Evolutionary conservation across 92 coral and sea anemone genomes (phyloP), one percentile per base, ranked within the genome.

Genomic region (Porites lobata): DNA sequence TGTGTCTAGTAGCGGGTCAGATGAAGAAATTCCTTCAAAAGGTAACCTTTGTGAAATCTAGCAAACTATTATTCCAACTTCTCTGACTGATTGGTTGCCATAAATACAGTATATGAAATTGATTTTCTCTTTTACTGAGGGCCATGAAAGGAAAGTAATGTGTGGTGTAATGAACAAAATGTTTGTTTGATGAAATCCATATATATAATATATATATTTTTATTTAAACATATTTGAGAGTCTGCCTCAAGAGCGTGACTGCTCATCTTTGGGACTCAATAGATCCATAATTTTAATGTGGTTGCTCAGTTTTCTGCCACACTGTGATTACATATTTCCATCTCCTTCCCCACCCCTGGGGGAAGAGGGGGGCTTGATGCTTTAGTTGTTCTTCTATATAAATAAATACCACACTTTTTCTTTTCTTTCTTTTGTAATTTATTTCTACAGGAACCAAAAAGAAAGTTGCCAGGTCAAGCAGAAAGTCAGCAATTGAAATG

Each of bases 11-110:
- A 85, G 89, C 32, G 78, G 77, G 89, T 76, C 78, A 85, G 89
- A 85, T 77, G 89, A 85, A 77, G 89, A 85, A 76, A 76, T 18
- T 76, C 89, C 84, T 85, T 76, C 89, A 85, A 85, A 85, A 85
- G 89, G 89, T 85, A 85, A 85, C 83, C 66, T 85, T 85, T 85
- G 77, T 77, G 82, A 63, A 85, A 85, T 85, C 89, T 85, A 85
- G 15, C 77, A 53, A 85, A 65, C 83, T 85, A 68, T 52, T 85
- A 85, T 85, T 82, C 82, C 75, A 85, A 75, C 82, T 85, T 85
- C 88, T 85, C 76, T 2, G 75, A 85, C 76, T 75, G 82, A 85
- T 85, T 85, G 82, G 80, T 74, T 84, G 73, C 69, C 72, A 72
- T 73, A 59, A 84, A 84, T 77, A 75, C 76, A 74, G 62, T 29